Evolutionary conservation across 2,797 vertebrate genomes (phyloP), one percentile per base, ranked within the genome.

Genomic region (Knipowitschia caucasica): DNA sequence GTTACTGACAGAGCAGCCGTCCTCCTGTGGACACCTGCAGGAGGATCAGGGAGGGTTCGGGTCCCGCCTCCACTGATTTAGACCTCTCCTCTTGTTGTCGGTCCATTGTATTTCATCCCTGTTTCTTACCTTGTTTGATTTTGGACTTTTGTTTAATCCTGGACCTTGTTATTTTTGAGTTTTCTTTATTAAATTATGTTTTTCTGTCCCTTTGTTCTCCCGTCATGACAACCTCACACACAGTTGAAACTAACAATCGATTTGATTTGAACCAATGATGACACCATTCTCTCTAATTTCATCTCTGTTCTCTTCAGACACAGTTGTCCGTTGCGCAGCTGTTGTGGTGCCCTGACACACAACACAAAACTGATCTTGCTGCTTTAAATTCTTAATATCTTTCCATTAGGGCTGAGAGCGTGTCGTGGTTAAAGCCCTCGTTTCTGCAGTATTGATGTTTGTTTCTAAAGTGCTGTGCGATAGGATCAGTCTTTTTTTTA

Each of bases 301-400:
- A 12, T 7, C 1, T 1, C 21, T 42, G 9, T 30, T 18, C 5
- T 26, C 7, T 8, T 8, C 23, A 15, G 5, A 15, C 12, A n/a
- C 12, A 4, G 5, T 4, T 7, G 7, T 15, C 26, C 44, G 3
- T 46, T 4, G 10, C 17, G 2, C 44, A 18, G 44, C 44, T 46
- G 44, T 18, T 29, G 15, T 27, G n/a, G 5, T 10, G 10, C 43
- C 6, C 25, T 17, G 24, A 2, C 3, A 29, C 8, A 12, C 23
- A 18, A 20, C 2, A 46, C 9, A 30, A 18, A 29, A 30, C 24
- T n/a, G 2, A 26, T 5, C 26, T 6, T 10, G 15, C 44, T 18
- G 9, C 26, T 46, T 24, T 44, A 26, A 27, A 27, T 44, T 18
- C 26, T 46, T 46, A 27, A 46, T 46, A 27, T 29, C 9, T 29